phyloP scores from a whole-genome alignment of 2,888 invertebrate genomes.

The Fissipunctia ypsillon region DNA sequence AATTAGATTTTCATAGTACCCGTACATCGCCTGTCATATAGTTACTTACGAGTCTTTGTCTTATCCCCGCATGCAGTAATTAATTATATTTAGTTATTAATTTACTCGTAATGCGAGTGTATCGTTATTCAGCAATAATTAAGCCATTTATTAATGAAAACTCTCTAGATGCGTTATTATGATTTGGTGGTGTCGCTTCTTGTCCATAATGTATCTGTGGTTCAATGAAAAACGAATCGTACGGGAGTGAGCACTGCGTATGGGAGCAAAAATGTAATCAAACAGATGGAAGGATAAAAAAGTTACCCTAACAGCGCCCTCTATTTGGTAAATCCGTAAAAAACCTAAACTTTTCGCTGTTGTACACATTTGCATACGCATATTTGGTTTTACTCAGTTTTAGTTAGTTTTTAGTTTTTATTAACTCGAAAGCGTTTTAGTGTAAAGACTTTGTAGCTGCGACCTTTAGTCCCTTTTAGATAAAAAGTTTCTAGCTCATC shows the following conservation, averaged over 20 bases:
- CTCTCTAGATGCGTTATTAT: constrained; percentile 53
- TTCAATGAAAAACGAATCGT: constrained; percentile 51
- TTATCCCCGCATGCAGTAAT: constrained; percentile 75
- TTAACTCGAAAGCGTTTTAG: constrained; percentile 44
- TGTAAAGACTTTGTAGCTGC: constrained; percentile 3
- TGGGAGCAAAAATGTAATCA: constrained; percentile 61
- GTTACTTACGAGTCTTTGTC: constrained; percentile 70
- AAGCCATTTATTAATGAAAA: constrained; percentile 80
- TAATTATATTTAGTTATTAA: constrained; percentile 85
- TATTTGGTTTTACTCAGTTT: constrained; percentile 57
- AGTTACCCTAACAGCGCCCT: constrained; percentile 44
- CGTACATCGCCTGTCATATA: constrained; percentile 63
- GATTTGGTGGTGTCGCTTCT: constrained; percentile 25
- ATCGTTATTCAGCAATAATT: constrained; percentile 76
- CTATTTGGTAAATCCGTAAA: constrained; percentile 58
- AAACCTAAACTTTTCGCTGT: constrained; percentile 51
- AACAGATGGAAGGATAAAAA: constrained; percentile 63
- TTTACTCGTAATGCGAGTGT: constrained; percentile 75
- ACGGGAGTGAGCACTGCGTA: constrained; percentile 27
- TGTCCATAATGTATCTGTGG: constrained; percentile 29
- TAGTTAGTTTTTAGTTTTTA: too few relatives aligned
- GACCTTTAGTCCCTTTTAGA: not conserved
- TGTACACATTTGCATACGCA: constrained; percentile 62
- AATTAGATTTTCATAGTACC: constrained; percentile 82
- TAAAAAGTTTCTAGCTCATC: not conserved